Base-by-base conservation (phyloP, 2,888 invertebrate species). In the Trichogramma dendrolimi region DNA sequence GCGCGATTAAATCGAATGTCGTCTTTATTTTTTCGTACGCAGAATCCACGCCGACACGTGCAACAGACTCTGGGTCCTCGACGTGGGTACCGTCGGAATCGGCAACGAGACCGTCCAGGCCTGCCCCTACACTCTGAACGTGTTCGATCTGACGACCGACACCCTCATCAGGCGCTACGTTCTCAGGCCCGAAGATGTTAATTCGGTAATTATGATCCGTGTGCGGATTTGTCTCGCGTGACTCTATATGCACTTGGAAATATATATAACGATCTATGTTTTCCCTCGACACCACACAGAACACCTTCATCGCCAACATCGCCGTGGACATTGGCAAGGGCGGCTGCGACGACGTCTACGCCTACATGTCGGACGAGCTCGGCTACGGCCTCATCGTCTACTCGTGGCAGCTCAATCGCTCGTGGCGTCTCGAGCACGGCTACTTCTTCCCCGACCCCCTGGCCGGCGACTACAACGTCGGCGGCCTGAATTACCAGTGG, bases 401-500 rank as follows among this genome's bases (percentile, higher is more conserved):
- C 75, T 91, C 91, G 0, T 90, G 87, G 86, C 83, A 85, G 72
- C 82, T 84, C 67, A 87, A 92, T 73, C 87, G 82, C 67, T 91
- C 91, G 0, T 92, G 92, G 92, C 84, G 92, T 67, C 86, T 91
- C 72, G 83, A 82, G 8, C 92, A 92, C 73, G 87, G 89, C 67
- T 92, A 83, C 76, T 92, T 92, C 80, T 84, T 88, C 81, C 91
- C 92, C 0, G 92, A 92, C 76, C 92, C 92, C 0, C 79, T 92
- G 4, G 83, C 85, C 11, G 90, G 91, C 5, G 90, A 91, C 72
- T 91, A 87, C 76, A 90, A 88, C 72, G 86, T 91, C 64, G 90
- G 86, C 5, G 91, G 91, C 0, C 79, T 92, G 8, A 91, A 91
- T 76, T 92, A 91, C 83, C 91, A 92, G 76, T 93, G 92, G 92